phyloP scores from a whole-genome alignment of 2,113 vertebrate species.

The Colaptes auratus region DNA sequence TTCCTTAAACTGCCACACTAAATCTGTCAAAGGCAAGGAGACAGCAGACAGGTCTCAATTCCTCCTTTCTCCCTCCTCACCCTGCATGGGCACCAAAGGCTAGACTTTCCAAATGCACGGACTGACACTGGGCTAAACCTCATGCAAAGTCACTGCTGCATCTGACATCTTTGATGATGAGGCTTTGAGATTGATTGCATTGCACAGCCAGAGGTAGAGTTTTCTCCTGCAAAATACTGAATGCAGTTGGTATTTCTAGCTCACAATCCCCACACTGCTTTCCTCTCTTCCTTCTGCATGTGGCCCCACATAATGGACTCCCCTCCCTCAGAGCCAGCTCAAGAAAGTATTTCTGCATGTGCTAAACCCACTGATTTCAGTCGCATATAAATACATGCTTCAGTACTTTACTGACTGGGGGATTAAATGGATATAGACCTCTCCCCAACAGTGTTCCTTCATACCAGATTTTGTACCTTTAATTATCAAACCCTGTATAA shows the following conservation, averaged over 20 bases:
- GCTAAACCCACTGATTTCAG: background rate
- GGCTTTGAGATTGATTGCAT: background rate
- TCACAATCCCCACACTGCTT: rapidly evolving
- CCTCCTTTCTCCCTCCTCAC: background rate
- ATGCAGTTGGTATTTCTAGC: background rate
- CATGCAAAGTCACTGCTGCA: rapidly evolving
- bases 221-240: background rate
- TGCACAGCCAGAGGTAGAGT: background rate
- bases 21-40: background rate
- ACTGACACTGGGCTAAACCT: background rate
- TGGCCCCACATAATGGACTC: background rate
- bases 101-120: background rate
- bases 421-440: background rate
- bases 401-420: background rate
- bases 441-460: background rate
- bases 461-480: background rate
- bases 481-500: background rate
- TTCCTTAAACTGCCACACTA: background rate
- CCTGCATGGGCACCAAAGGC: background rate
- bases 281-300: background rate
- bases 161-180: background rate
- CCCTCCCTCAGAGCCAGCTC: background rate
- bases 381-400: background rate
- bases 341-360: background rate
- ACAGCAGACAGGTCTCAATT: background rate